Evolutionary conservation across 2,113 vertebrate genomes (phyloP).

Genomic region (Ia io): DNA sequence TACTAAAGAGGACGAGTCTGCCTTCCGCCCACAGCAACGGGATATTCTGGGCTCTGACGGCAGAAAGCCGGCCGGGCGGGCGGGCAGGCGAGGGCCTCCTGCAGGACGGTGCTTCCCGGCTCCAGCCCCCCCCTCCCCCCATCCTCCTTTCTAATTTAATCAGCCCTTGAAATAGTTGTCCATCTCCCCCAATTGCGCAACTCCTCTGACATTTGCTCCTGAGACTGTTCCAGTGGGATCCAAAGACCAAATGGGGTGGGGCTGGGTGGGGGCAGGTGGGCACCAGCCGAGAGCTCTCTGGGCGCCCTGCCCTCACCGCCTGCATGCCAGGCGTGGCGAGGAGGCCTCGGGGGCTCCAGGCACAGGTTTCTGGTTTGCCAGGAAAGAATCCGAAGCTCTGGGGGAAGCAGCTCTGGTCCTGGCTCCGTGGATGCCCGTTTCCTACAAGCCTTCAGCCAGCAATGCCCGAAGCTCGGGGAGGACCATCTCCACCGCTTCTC

Average conservation of each 20-base stretch:
- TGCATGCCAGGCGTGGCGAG: rapidly evolving
- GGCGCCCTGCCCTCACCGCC: neutral
- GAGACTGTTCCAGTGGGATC: neutral
- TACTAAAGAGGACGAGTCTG: neutral
- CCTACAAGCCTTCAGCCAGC: neutral
- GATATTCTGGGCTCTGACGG: neutral
- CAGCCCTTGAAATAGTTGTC: constrained; percentile 13
- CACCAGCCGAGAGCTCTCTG: neutral
- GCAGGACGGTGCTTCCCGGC: too few species aligned
- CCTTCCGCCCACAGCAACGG: too few species aligned
- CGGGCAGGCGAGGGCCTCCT: neutral
- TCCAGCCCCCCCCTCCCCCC: neutral
- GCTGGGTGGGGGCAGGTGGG: neutral
- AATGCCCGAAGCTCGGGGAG: neutral
- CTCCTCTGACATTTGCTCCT: neutral
- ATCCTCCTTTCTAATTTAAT: neutral
- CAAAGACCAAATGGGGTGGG: neutral
- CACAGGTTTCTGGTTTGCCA: neutral
- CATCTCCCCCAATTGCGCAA: neutral
- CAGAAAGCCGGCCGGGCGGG: neutral
- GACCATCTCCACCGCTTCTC: neutral
- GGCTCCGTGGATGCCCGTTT: neutral
- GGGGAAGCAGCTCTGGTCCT: neutral
- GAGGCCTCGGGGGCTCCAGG: neutral
- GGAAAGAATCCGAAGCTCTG: neutral